Base-by-base conservation (phyloP, 2,797 vertebrate genomes). In the Myiothlypis coronata region DNA sequence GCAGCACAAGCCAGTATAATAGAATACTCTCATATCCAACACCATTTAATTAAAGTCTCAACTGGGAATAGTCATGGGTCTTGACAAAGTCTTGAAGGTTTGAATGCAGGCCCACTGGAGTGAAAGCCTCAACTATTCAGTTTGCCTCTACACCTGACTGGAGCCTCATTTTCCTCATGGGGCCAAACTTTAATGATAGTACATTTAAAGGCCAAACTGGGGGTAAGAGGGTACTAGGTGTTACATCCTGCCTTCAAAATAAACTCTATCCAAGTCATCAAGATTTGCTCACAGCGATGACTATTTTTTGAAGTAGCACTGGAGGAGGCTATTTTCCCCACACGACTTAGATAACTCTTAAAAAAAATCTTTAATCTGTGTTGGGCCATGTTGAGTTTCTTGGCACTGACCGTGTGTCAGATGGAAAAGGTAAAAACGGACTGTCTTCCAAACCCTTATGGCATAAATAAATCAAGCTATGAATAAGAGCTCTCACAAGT, bases 1-100 rank as follows among this genome's bases (percentile, higher is more conserved):
- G 89, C 94, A 96, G 88, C 83, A 44, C 39, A 53, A 96, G 88
- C 80, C 80, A 47, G 35, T 77, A 65, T 50, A 90, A 94, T 74
- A 91, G 74, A 88, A 65, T 6, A 69, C 27, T 56, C 79, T 89
- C 75, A 64, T 85, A 96, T 49, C 92, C 91, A 96, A 90, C 89
- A 95, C 91, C 67, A 95, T 87, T 94, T 95, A 94, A 96, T 96
- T 96, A 96, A 97, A 96, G 53, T 57, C 49, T 93, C 74, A 83
- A 11, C 56, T 44, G 63, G 76, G 75, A 94, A 88, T 34, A 94
- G 65, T 89, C 72, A 74, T 32, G 72, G 94, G 27, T 56, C 86
- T 64, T 28, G 74, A 81, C 93, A 93, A 90, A 87, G 57, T 70
- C 91, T 74, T 83, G 67, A 76, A 88, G 67, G 55, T 70, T 91